Conservation (phyloP, 2,113 vertebrate species). For the Seriola dumerili region DNA sequence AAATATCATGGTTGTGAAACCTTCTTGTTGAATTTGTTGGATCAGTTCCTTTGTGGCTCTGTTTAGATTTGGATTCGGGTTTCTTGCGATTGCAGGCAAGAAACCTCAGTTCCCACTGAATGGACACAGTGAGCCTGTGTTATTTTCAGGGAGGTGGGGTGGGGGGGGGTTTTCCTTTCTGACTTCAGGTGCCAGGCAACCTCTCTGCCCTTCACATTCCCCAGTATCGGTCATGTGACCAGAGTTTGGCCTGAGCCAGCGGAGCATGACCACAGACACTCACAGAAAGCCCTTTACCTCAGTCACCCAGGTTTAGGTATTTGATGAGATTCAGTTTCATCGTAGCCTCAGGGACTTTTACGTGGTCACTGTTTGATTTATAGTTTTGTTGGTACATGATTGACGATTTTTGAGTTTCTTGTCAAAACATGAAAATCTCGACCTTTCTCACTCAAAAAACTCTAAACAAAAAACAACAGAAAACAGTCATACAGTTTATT, state of each 20-base stretch:
- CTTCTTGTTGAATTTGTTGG: conserved; percentile 11
- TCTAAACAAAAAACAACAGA: not conserved
- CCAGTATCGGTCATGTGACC: conserved; percentile 84
- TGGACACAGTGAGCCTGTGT: conserved; percentile 59
- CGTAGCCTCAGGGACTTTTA: not conserved
- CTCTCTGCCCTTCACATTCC: conserved; percentile 71
- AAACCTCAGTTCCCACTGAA: conserved; percentile 54
- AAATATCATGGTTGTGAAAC: not conserved
- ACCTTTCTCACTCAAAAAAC: not conserved
- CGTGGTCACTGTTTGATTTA: not conserved
- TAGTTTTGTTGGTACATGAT: not conserved
- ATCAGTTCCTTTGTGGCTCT: not conserved
- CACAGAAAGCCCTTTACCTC: conserved; percentile 6
- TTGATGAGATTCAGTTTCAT: conserved; percentile 42
- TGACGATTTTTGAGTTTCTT: not conserved
- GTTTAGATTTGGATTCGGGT: conserved; percentile 33
- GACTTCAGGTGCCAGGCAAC: conserved; percentile 73
- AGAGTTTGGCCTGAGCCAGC: conserved; percentile 62
- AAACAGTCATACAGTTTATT: not conserved
- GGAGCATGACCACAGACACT: conserved; percentile 53
- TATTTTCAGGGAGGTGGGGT: not conserved
- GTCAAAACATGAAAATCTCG: not conserved
- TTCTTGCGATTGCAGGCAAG: conserved; percentile 20
- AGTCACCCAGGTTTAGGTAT: conserved; percentile 24
- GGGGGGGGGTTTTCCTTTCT: conserved; percentile 42